Percentiles rank a stretch among this genome's conserved stretches.
Evolutionary conservation across 2,888 invertebrate species (phyloP).

Genomic region (Heterodera filipjevi): DNA sequence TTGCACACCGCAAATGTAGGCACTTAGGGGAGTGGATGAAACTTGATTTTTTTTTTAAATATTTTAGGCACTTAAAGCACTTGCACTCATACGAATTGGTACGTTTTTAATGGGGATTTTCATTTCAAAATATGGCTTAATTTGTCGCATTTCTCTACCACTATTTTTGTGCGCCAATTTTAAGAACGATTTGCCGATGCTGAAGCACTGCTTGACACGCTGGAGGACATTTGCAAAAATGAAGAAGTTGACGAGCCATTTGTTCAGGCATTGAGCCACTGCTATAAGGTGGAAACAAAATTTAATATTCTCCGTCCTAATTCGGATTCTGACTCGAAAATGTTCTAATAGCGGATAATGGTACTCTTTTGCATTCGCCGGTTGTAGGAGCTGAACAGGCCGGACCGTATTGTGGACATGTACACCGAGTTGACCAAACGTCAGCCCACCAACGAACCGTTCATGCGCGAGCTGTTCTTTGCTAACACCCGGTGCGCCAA

Average conservation of each 20-base stretch:
- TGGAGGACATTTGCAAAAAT: constrained; percentile 74
- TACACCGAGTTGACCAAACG: constrained; percentile 86
- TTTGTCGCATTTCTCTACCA: too few species aligned
- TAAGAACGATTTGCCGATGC: constrained; percentile 77
- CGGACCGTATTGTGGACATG: constrained; percentile 79
- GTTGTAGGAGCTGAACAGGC: constrained; percentile 69
- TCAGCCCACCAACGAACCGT: constrained; percentile 86
- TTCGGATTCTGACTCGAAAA: too few species aligned
- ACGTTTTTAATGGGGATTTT: not conserved
- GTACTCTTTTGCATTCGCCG: not conserved
- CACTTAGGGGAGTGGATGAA: not conserved
- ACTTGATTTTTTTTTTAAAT: constrained; percentile 55
- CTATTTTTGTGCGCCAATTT: not conserved
- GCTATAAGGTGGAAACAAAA: constrained; percentile 75
- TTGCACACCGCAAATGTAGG: constrained; percentile 79
- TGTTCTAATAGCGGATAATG: too few species aligned
- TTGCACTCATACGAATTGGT: constrained; percentile 86
- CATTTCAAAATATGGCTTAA: too few species aligned
- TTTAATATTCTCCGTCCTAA: not conserved
- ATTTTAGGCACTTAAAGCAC: constrained; percentile 79
- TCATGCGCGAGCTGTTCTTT: constrained; percentile 91
- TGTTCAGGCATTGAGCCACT: constrained; percentile 90
- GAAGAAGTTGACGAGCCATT: constrained; percentile 88
- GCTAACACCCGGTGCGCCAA: constrained; percentile 80
- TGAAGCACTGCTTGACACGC: constrained; percentile 76